Percentiles rank a stretch among this genome's conserved stretches.
Evolutionary conservation across 2,113 vertebrate genomes (phyloP).

Genomic region (Psammodynastes pulverulentus): DNA sequence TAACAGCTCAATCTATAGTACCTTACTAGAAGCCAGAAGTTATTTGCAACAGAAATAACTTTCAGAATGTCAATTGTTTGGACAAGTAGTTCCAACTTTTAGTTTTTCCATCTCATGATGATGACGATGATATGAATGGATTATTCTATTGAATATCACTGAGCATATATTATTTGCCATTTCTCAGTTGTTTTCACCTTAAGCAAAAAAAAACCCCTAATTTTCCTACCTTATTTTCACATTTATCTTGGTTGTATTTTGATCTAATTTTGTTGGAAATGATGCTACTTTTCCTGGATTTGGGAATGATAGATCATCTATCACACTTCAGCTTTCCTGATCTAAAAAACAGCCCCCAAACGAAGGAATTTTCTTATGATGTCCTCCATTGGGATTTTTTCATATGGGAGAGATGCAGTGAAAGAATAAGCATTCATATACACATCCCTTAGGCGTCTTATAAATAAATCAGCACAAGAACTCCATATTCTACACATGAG

Average conservation of each 20-base stretch:
- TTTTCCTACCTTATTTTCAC: background rate
- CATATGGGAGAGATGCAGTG: background rate
- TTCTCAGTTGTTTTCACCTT: background rate
- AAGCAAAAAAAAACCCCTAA: background rate
- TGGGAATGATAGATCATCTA: background rate
- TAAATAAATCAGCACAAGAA: background rate
- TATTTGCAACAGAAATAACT: background rate
- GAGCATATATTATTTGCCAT: background rate
- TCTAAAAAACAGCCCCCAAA: background rate
- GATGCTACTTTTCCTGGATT: background rate
- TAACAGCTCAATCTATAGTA: slow-evolving; percentile 7
- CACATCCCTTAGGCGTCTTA: background rate
- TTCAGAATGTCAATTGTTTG: background rate
- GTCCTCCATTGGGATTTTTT: background rate
- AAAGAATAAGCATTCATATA: background rate
- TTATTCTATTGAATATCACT: background rate
- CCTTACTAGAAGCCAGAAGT: background rate
- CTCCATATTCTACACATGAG: background rate
- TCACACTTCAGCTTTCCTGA: background rate
- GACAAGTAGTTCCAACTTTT: background rate
- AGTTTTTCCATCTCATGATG: too few species aligned
- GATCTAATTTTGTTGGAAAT: background rate
- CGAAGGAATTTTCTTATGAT: background rate
- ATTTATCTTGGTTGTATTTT: background rate
- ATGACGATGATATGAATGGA: too few species aligned